Evolutionary conservation across 2,888 invertebrate genomes (phyloP).

Genomic region (Tachystola acroxantha): DNA sequence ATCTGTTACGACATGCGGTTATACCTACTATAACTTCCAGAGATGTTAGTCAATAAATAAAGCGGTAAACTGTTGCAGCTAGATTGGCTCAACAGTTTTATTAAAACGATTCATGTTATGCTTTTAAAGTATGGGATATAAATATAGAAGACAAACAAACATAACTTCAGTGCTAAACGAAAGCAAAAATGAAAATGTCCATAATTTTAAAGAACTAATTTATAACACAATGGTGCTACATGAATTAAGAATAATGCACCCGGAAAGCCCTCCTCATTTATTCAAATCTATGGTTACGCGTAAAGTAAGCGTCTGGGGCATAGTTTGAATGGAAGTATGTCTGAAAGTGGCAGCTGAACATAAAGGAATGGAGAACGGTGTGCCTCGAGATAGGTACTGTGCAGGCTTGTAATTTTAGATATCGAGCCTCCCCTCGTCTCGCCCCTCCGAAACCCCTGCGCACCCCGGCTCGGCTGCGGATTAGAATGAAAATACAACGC

Average conservation of each 20-base stretch:
- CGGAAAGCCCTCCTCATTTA: conserved; percentile 29
- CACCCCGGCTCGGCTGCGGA: conserved; percentile 52
- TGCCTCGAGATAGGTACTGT: conserved; percentile 65
- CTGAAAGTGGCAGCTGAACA: conserved; percentile 69
- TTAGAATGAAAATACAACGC: conserved; percentile 73
- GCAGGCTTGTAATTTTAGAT: conserved; percentile 74
- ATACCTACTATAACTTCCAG: conserved; percentile 18
- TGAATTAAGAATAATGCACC: conserved; percentile 14
- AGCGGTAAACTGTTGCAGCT: too few relatives aligned
- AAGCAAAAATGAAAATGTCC: too few relatives aligned
- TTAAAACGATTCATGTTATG: too few relatives aligned
- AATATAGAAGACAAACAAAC: too few relatives aligned
- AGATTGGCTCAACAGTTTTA: too few relatives aligned
- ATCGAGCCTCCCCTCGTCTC: conserved; percentile 50
- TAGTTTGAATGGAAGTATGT: conserved; percentile 60
- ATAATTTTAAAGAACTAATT: conserved; percentile 1
- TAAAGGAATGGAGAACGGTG: conserved; percentile 62
- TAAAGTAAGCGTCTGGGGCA: conserved; percentile 53
- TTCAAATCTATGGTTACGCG: conserved; percentile 47
- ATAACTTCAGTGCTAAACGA: too few relatives aligned
- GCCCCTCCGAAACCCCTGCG: conserved; percentile 40
- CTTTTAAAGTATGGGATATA: too few relatives aligned
- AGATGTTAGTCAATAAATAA: conserved; percentile 9
- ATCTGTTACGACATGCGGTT: conserved; percentile 30
- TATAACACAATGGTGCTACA: conserved; percentile 5